A percentile compares a stretch with the other conserved stretches of the same genome.
phyloP scores from a whole-genome alignment of 2,797 vertebrate species.

The Capromys pilorides region DNA sequence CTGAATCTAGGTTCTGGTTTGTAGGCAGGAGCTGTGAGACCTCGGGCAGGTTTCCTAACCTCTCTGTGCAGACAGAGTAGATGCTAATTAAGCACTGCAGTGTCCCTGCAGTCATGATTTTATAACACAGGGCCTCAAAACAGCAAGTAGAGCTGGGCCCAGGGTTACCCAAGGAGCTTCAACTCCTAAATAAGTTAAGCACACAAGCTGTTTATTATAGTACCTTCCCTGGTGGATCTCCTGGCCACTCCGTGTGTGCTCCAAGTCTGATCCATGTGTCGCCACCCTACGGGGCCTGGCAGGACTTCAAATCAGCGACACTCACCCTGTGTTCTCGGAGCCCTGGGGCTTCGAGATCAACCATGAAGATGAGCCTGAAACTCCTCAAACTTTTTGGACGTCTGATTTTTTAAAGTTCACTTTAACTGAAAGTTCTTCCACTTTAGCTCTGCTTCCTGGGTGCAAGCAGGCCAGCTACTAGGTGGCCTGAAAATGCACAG shows the following conservation, averaged over 20 bases:
- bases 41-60: not conserved
- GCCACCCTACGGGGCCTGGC: not conserved
- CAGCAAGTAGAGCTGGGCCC: not conserved
- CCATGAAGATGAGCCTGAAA: not conserved
- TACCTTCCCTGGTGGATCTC: too few relatives aligned
- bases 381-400: not conserved
- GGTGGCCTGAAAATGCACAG: fast-evolving
- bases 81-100: not conserved
- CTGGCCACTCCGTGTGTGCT: not conserved
- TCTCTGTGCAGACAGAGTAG: not conserved
- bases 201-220: not conserved
- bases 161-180: not conserved
- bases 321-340: not conserved
- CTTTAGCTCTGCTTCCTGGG: not conserved
- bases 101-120: not conserved
- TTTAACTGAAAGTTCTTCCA: not conserved
- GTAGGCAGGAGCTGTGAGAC: not conserved
- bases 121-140: not conserved
- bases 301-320: not conserved
- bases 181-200: not conserved
- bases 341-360: not conserved
- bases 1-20: not conserved
- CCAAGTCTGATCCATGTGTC: not conserved
- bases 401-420: not conserved
- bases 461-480: fast-evolving